Evolutionary conservation across 2,113 vertebrate genomes (phyloP), one percentile per base, ranked within the genome.

Genomic region (Neolamprologus variostigma): DNA sequence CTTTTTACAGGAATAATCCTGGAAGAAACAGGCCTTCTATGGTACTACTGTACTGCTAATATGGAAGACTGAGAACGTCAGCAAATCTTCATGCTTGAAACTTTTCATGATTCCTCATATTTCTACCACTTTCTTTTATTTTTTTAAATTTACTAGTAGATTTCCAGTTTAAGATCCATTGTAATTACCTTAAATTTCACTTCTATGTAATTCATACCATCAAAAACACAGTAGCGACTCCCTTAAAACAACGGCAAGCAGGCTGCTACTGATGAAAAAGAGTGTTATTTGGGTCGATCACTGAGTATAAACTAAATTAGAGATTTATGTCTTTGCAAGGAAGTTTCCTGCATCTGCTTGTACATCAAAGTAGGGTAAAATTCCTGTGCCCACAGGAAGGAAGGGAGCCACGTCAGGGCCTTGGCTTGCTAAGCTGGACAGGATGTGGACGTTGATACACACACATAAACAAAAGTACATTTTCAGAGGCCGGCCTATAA

Each of bases 391-490:
- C 63, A 86, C 79, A 91, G 79, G 82, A 89, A 66, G 89, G 68
- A 91, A 26, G 55, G 73, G 45, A 84, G 86, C 82, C 53, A 80
- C 47, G 80, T 81, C 19, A 87, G 10, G 79, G 81, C 53, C 71
- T 90, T 55, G 90, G 83, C 85, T 51, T 57, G 12, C 76, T 89
- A 87, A 89, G 81, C 87, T 88, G 89, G 84, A 93, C 94, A 95
- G 94, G 93, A 93, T 91, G 89, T 93, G 66, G 82, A 68, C 5
- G 11, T 76, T 81, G 28, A 87, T 54, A 76, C 81, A 85, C 59
- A 82, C 47, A 28, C 71, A 66, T 76, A 86, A 42, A 86, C 76
- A 31, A 26, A 40, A 26, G 37, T 66, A 21, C 33, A 26, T 50
- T 5, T 45, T 83, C 45, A 68, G 66, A 42, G 71, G n/a, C 57